Evolutionary conservation across 2,888 invertebrate genomes (phyloP), one percentile per base, ranked within the genome.

Genomic region (Gryllus longicercus): DNA sequence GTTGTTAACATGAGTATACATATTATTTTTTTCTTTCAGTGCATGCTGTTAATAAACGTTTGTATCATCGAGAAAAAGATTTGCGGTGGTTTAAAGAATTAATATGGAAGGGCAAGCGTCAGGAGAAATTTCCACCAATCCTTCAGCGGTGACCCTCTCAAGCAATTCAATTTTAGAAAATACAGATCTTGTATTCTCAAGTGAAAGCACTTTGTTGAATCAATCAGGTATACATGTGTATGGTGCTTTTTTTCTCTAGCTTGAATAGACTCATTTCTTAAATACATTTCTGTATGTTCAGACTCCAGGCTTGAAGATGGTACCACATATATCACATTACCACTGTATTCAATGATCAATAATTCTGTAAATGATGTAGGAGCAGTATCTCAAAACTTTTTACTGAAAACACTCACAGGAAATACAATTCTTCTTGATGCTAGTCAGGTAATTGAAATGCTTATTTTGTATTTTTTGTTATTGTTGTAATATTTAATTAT

Each of bases 271-370:
- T 38, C 8, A 8, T 38, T 38, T 38, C 38, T 38, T 5, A 8
- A 8, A 50, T 14, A 50, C 10, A 18, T 16, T 78, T 10, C 12
- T 50, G 10, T 76, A 2, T 80, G 78, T 25, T 25, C 81, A 82
- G 82, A 80, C 75, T 74, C 51, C 25, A 74, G 38, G 14, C 51
- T 81, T 51, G 78, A 79, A 50, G 81, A 82, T 50, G 75, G 79
- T 49, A 75, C 78, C 14, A 80, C 83, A 50, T 81, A 79, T 50
- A 75, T 83, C n/a, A 81, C 83, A 16, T 63, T 83, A 49, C 83
- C 83, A 16, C 74, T 83, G 16, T 82, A 82, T 11, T 79, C 82
- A 14, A 75, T 83, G 10, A 82, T 81, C 79, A 82, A 83, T 76
- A 51, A 75, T 23, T 74, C 80, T 11, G 49, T 81, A 5, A 74